Base-by-base conservation (phyloP, 2,113 vertebrate genomes). In the Ictalurus furcatus region DNA sequence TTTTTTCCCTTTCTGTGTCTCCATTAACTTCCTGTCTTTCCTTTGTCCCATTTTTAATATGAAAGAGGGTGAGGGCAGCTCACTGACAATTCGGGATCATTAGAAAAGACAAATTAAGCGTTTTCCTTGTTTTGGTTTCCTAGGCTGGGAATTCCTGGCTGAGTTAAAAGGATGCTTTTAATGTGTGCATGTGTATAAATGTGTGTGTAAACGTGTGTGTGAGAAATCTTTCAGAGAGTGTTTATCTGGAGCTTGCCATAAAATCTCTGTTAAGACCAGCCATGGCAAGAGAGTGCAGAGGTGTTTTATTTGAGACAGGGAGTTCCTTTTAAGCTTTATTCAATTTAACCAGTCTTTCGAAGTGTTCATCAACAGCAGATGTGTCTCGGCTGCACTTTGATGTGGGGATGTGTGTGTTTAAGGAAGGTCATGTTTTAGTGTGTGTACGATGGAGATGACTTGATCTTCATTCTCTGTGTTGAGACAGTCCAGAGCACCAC, bases 301-400 rank as follows among this genome's bases (percentile, higher is more conserved):
- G 90, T 90, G 80, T 89, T 86, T 88, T 85, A 88, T 83, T 71
- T 86, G 90, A 92, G 91, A 76, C 61, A 58, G 65, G 79, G 86
- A 79, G 90, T 92, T 80, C 88, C 89, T 91, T 91, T 90, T 84
- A 91, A 89, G 88, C 90, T 87, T 90, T 79, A 88, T 91, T 73
- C 89, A 87, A 86, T 86, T 92, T 87, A 92, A 87, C 85, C 79
- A 79, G 78, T 56, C 67, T 87, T 84, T 90, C 87, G 61, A 86
- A 56, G 69, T 81, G 78, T 90, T 90, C 74, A 90, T 91, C 84
- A 88, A 81, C 85, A 87, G 81, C 90, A 91, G 90, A 91, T 92
- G 89, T 86, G 76, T 61, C 67, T 76, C 21, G 25, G 67, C 80
- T 58, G 16, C 63, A 73, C 80, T 84, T 84, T 79, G n/a, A 82